Conservation (phyloP, 2,888 invertebrate species). For the Polia nebulosa region DNA sequence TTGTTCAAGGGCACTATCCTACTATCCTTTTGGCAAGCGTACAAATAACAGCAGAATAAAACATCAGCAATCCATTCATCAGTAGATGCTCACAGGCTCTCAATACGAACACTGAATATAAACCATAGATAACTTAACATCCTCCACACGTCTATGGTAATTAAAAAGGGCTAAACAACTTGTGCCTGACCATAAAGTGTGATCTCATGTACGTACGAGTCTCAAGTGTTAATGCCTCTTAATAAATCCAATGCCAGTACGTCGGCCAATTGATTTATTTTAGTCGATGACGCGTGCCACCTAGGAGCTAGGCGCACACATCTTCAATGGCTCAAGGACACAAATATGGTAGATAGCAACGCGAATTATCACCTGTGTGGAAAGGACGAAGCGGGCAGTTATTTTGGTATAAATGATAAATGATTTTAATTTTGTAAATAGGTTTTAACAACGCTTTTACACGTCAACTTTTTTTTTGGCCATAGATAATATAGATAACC, state of each 20-base stretch:
- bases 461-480: too few relatives aligned
- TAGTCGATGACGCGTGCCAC: conserved; percentile 76
- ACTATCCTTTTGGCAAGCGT: not conserved
- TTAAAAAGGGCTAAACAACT: conserved; percentile 51
- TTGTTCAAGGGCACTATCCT: not conserved
- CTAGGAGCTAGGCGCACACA: conserved; percentile 46
- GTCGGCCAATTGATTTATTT: conserved; percentile 77
- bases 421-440: too few relatives aligned
- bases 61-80: conserved; percentile 2
- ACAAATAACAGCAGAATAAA: not conserved
- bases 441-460: too few relatives aligned
- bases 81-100: not conserved
- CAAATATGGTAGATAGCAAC: conserved; percentile 57
- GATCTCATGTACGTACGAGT: conserved; percentile 48
- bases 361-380: conserved; percentile 54
- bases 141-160: conserved; percentile 48
- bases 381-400: conserved; percentile 48
- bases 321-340: conserved; percentile 69
- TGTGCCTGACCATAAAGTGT: conserved; percentile 47
- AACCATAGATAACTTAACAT: conserved; percentile 30
- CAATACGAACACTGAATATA: conserved; percentile 10
- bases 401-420: conserved; percentile 7
- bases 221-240: conserved; percentile 63
- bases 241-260: conserved; percentile 68
- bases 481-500: too few relatives aligned